phyloP scores from a whole-genome alignment of 2,797 vertebrate species.

The Varecia variegata region DNA sequence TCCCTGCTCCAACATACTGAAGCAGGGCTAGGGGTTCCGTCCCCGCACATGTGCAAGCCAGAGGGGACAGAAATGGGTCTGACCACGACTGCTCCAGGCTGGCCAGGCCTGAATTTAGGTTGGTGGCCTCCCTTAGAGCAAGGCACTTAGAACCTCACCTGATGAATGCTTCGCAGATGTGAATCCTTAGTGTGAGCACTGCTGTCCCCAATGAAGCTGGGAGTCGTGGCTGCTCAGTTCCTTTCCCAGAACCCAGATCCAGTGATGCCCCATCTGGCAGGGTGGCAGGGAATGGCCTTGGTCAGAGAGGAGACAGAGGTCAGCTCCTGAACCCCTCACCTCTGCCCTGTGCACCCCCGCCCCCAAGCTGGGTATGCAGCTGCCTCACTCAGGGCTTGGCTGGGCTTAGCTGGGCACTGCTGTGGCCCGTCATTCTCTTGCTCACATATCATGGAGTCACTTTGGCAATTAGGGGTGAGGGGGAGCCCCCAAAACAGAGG shows the following conservation, averaged over 20 bases:
- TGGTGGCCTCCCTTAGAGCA: not conserved
- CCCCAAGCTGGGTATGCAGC: not conserved
- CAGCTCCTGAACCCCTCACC: not conserved
- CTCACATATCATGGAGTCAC: conserved; percentile 47
- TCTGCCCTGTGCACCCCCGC: accelerated
- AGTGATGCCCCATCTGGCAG: not conserved
- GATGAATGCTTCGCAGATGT: not conserved
- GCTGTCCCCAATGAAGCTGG: not conserved
- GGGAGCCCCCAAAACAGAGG: accelerated
- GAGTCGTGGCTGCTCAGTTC: not conserved
- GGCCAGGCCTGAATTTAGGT: not conserved
- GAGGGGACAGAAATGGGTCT: not conserved
- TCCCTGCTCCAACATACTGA: not conserved
- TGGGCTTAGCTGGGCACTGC: not conserved
- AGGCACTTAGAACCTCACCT: not conserved
- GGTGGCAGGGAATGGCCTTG: accelerated
- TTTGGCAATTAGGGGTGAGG: not conserved
- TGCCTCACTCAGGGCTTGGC: not conserved
- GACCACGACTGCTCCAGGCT: too few species aligned
- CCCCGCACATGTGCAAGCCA: not conserved
- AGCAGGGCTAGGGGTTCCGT: not conserved
- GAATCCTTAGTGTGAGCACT: not conserved
- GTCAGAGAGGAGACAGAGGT: accelerated
- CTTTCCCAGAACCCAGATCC: not conserved
- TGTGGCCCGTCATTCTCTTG: not conserved